Base-by-base conservation (phyloP, 2,888 invertebrate genomes). In the Nephrocerus scutellatus region DNA sequence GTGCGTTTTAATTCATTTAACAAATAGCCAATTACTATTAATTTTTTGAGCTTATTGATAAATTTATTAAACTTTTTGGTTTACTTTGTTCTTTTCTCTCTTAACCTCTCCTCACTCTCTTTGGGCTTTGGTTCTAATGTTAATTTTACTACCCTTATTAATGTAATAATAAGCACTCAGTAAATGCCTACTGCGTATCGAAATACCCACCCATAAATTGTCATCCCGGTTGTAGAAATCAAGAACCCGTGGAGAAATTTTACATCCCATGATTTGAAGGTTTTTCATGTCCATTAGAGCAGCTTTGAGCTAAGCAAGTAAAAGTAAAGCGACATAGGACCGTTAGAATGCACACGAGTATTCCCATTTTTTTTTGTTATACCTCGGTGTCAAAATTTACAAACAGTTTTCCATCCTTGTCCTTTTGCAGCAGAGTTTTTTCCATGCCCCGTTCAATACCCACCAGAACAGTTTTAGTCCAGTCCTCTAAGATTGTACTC, bases 231-330 rank as follows among this genome's bases (percentile, higher is more conserved):
- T 72, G 55, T 78, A 86, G 26, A 92, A 70, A 14, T 75, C 74
- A 10, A 72, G 50, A 0, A 82, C 80, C 35, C 77, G 76, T 2
- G 70, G 57, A 0, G 80, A 78, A 41, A 86, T 70, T 16, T 78
- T 73, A 41, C 76, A 76, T 1, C 76, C 74, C 53, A 85, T 70
- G 44, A 80, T 73, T 36, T 77, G 76, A 70, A 90, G 72, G 54
- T 88, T 89, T 40, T 82, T 81, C 21, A 86, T 82, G 71, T 93
- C 91, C 36, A 82, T 76, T n/a, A 93, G 65, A 12, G 85, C 72
- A 48, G 79, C 77, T 28, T 74, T 76, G 25, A 93, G 70, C 79
- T 82, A 36, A 6, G 43, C 35, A 19, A 18, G n/a, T 25, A 4
- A 24, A 3, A 12, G 61, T 26, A 61, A 40, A 32, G 36, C 36